Evolutionary conservation across 2,888 invertebrate genomes (phyloP).

Genomic region (Trisateles emortualis): DNA sequence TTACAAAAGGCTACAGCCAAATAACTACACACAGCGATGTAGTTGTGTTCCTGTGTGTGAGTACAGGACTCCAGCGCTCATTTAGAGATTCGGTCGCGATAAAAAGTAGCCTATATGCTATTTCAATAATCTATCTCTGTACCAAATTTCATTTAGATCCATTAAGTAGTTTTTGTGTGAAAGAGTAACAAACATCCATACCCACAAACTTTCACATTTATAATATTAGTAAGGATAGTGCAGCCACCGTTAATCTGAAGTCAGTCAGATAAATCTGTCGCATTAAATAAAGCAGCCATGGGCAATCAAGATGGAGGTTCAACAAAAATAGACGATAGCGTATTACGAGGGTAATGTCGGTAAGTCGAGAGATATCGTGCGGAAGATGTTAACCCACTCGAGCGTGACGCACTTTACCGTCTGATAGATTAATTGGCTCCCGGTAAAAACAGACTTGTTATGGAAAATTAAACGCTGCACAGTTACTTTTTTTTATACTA

Average conservation of each 20-base stretch:
- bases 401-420: constrained; percentile 39
- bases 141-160: too few relatives aligned
- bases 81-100: too few relatives aligned
- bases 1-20: too few relatives aligned
- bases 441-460: constrained; percentile 36
- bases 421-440: constrained; percentile 46
- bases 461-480: constrained; percentile 20
- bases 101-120: too few relatives aligned
- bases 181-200: too few relatives aligned
- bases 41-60: too few relatives aligned
- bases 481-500: background rate
- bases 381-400: constrained; percentile 41
- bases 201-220: too few relatives aligned
- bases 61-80: too few relatives aligned
- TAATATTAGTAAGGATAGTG: background rate
- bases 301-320: constrained; percentile 24
- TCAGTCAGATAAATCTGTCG: background rate
- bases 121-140: too few relatives aligned
- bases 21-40: too few relatives aligned
- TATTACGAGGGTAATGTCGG: constrained; percentile 33
- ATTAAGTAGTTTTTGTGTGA: too few relatives aligned
- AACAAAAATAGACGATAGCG: constrained; percentile 36
- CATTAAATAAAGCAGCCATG: constrained; percentile 3
- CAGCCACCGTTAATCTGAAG: background rate
- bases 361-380: constrained; percentile 37